phyloP scores from a whole-genome alignment of 2,888 invertebrate genomes.

The Tachina fera region DNA sequence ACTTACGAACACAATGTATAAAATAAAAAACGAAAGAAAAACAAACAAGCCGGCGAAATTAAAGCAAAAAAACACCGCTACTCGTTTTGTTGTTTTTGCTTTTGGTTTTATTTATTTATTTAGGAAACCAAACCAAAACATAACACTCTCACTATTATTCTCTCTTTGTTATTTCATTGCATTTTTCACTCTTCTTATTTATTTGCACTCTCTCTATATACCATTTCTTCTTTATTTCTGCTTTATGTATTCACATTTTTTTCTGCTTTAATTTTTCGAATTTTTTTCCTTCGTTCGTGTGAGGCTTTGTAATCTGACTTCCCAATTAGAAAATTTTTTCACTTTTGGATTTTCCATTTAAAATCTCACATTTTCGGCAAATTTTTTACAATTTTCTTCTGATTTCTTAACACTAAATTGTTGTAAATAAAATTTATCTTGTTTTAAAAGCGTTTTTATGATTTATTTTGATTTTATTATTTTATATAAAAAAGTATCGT shows the following conservation, averaged over 20 bases:
- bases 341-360: constrained; percentile 67
- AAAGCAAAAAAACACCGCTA: constrained; percentile 50
- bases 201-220: constrained; percentile 68
- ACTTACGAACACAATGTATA: constrained; percentile 31
- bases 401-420: constrained; percentile 11
- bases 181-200: constrained; percentile 61
- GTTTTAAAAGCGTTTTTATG: constrained; percentile 62
- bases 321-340: constrained; percentile 71
- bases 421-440: constrained; percentile 40
- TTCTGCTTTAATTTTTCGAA: constrained; percentile 55
- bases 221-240: constrained; percentile 49
- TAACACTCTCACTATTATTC: constrained; percentile 62
- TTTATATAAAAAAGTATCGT: constrained; percentile 51
- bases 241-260: constrained; percentile 66
- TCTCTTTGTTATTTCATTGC: constrained; percentile 50
- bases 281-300: constrained; percentile 63
- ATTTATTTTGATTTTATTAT: constrained; percentile 63
- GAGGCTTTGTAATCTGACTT: constrained; percentile 71
- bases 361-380: constrained; percentile 62
- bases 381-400: constrained; percentile 34
- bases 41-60: constrained; percentile 61
- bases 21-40: constrained; percentile 50
- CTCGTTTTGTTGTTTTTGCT: constrained; percentile 34
- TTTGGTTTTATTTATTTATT: constrained; percentile 62
- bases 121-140: constrained; percentile 65